These are phyloP conservation scores for Archegozetes longisetosus DNA, from an alignment of 1,140 invertebrate species.

Conservation along the genomic window DNA sequence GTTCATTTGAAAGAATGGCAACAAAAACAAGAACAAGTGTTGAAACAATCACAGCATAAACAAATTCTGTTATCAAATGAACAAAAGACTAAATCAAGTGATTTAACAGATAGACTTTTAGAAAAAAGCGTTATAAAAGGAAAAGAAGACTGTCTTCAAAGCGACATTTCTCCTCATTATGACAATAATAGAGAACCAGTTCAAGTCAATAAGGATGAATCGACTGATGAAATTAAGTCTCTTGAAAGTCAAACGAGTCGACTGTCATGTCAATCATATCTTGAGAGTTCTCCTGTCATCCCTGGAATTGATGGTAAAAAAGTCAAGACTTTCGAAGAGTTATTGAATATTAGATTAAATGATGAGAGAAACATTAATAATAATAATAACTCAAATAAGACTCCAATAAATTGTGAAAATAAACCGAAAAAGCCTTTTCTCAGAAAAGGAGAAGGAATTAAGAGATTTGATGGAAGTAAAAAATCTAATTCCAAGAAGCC, in stretches of 20 bases:
- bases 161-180: too few species aligned
- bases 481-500: background rate
- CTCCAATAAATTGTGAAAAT: background rate
- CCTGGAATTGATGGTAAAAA: constrained; percentile 4
- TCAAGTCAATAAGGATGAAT: background rate
- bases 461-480: background rate
- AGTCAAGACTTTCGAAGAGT: constrained; percentile 8
- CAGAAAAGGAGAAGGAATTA: constrained; percentile 8
- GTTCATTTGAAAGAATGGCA: background rate
- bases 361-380: background rate
- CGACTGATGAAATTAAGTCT: background rate
- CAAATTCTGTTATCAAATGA: background rate
- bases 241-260: background rate
- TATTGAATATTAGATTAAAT: background rate
- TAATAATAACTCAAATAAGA: background rate
- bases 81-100: background rate
- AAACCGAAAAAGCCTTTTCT: constrained; percentile 11
- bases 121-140: background rate
- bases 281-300: background rate
- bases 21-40: background rate
- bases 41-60: background rate
- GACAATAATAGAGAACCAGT: too few species aligned
- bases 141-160: background rate
- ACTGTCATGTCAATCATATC: background rate
- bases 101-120: background rate